Evolutionary conservation across 2,888 invertebrate genomes (phyloP), one percentile per base, ranked within the genome.

Genomic region (Pterostichus madidus): DNA sequence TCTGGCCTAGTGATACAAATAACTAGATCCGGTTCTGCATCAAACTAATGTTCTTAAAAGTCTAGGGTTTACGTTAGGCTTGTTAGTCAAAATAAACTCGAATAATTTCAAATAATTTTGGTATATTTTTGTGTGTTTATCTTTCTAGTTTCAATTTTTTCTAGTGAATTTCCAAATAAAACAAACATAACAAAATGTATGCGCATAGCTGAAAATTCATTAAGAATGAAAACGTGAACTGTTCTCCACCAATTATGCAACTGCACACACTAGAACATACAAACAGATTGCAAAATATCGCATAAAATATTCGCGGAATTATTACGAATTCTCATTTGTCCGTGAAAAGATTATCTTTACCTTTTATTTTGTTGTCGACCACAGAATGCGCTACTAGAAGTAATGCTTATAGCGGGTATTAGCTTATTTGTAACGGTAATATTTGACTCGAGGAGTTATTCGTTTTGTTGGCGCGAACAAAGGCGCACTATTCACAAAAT

Each of bases 251-350:
- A 71, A 71, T 71, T 71, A 71, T 10, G 7, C 68, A 10, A 17
- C 5, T 6, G 44, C 44, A 15, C 39, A 39, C 5, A 8, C 64
- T 13, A 35, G 1, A 24, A 24, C 24, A 24, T 11, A 61, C 64
- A 31, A 64, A 64, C 64, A 64, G 31, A 64, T 64, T 71, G 68
- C 44, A 71, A 71, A 71, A 71, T 71, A 44, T 44, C 15, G 15
- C 68, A 71, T 71, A 15, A 71, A 71, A 15, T 71, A 71, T 71
- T 71, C 15, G 68, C 44, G 44, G 8, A 10, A 17, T 44, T 71
- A 44, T 71, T 39, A 71, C 44, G 44, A 17, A 71, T 71, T 71
- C 68, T 35, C 64, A 35, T 64, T 64, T 64, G 32, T 35, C 32
- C 15, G 64, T 35, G 15, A 71, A 71, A 71, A 71, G 44, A 71